Evolutionary conservation across 2,888 invertebrate genomes (phyloP), one percentile per base, ranked within the genome.

Genomic region (Chaetoderma sp.): DNA sequence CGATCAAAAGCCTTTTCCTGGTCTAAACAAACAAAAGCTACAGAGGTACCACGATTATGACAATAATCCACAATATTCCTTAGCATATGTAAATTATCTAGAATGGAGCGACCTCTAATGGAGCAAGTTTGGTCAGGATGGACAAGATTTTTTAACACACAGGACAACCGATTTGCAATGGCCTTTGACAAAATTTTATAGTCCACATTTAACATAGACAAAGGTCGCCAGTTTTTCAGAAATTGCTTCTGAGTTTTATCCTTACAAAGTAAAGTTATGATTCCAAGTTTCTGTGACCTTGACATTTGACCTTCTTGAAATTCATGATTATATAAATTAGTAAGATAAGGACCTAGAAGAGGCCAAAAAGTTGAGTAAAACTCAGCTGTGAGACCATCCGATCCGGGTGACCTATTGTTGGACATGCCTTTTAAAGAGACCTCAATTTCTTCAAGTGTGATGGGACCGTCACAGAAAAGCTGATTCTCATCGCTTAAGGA

Each of bases 1-100:
- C 63, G n/a, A 36, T 63, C 63, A 49, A 63, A 63, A 8, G 63
- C 63, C 32, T 63, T 63, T 21, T 50, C 57, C 50, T 63, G 63
- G 32, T 63, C 63, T 13, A 58, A 36, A 18, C 25, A 33, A 8
- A 57, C n/a, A 23, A 63, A 36, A 28, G 32, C 49, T 32, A 23
- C 10, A 23, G 36, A 18, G 4, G 36, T 25, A 16, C 54, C 25
- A n/a, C 36, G 27, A 8, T 25, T n/a, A 52, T 66, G 54, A 0
- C 47, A 57, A 63, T 66, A 60, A 39, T 60, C 60, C 25, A 63
- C 60, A 32, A 63, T 45, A 57, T 66, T 47, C 23, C 62, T 56
- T 13, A 60, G 52, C 21, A 60, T 52, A 28, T 55, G 49, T n/a
- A 64, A 28, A 23, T 61, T 61, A 28, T 44, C 56, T 33, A 57